Percentiles rank a stretch among this genome's conserved stretches.
phyloP scores from a whole-genome alignment of 1,140 invertebrate genomes.

The Gryllus bimaculatus region DNA sequence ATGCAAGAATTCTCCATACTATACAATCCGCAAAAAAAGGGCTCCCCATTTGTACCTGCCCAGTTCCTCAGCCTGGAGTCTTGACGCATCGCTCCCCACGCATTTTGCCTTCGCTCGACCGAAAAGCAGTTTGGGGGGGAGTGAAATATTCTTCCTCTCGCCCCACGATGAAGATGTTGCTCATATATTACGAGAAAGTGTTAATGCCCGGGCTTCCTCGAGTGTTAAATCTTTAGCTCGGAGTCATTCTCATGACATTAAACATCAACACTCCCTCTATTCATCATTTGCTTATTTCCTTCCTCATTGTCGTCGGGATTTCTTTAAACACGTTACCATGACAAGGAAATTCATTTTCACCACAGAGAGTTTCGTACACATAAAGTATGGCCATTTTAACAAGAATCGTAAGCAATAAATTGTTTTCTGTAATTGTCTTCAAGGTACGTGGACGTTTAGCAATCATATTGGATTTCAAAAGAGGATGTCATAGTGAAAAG shows the following conservation, averaged over 20 bases:
- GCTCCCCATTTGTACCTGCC: no score
- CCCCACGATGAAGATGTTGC: not conserved
- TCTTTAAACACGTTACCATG: not conserved
- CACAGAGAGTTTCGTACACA: not conserved
- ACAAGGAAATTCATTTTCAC: not conserved
- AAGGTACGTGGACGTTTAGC: not conserved
- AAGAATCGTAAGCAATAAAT: not conserved
- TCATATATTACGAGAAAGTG: not conserved
- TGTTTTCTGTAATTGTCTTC: not conserved
- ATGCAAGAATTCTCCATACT: no score
- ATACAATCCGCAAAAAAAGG: no score
- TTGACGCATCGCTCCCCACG: no score
- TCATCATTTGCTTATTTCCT: not conserved
- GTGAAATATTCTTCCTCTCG: not conserved
- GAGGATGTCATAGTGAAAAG: no score
- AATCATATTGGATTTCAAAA: no score
- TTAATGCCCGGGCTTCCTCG: not conserved
- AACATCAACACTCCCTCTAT: not conserved
- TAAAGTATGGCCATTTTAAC: not conserved
- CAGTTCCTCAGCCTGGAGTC: no score
- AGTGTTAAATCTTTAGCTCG: not conserved
- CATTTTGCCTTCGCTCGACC: no score
- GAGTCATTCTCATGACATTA: not conserved
- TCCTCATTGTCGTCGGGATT: not conserved
- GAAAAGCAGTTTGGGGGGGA: not conserved